Base-by-base conservation (phyloP, 2,797 vertebrate species). In the Melanotaenia pygmaea region DNA sequence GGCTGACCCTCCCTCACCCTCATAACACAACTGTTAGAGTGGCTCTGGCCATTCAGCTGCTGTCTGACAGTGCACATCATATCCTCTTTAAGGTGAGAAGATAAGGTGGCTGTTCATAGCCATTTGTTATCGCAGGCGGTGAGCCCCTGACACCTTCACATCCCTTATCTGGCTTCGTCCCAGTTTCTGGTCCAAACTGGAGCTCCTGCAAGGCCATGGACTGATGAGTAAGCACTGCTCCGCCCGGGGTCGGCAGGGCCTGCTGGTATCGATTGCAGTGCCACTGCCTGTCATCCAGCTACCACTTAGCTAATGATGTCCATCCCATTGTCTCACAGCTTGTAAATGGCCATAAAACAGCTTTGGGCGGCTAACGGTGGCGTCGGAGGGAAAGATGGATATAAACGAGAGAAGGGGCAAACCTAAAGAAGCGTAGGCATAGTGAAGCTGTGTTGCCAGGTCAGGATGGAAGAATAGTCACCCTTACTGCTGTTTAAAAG, bases 251-350 rank as follows among this genome's bases (percentile, higher is more conserved):
- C 79, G 82, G 82, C 81, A 12, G 67, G 74, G 79, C 70, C 67
- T 72, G 82, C 77, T 34, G 51, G 64, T 88, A 94, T 94, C 77
- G 88, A 95, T 93, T 62, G 76, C 70, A 67, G 80, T 30, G 38
- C 81, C 81, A 76, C 71, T 16, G 77, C 87, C 84, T 92, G 93
- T 93, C 91, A 88, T 87, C 88, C 86, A 88, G 83, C 86, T 89
- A 85, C 92, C 93, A 94, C 91, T 94, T 94, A 92, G 91, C 93
- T 94, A 93, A 93, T 94, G 89, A 93, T 89, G 90, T 89, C 85
- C 85, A 80, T 71, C 77, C 86, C 76, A 67, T 90, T 83, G 73
- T 89, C 64, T 81, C 81, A 81, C 59, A 64, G 88, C 77, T 74
- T 64, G 84, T 90, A 88, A 88, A 81, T 1, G 60, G 76, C 86